These are phyloP conservation scores for Chironomus tentans DNA, from an alignment of 2,888 invertebrate species.

Conservation along the genomic window DNA sequence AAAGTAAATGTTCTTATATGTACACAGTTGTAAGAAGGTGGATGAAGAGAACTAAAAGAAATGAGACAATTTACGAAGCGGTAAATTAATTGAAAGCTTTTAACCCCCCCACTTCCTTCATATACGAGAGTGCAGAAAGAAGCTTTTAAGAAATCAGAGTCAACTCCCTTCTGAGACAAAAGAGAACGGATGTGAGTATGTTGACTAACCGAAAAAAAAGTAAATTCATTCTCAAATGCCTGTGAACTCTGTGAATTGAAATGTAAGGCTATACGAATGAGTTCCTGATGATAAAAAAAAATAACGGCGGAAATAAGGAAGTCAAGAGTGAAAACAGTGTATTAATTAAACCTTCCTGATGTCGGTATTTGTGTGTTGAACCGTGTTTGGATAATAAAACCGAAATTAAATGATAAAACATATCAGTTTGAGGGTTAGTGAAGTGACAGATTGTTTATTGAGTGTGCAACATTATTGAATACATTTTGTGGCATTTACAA, in stretches of 20 bases:
- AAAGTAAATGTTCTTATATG: not conserved
- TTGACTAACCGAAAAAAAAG: no score
- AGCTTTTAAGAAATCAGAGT: not conserved
- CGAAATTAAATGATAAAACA: slow-evolving; percentile 11
- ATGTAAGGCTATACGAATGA: not conserved
- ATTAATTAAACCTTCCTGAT: no score
- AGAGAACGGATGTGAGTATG: not conserved
- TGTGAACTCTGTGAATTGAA: not conserved
- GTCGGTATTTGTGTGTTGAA: not conserved
- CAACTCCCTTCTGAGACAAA: not conserved
- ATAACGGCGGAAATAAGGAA: not conserved
- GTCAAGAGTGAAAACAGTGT: no score
- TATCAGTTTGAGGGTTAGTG: not conserved
- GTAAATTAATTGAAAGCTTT: slow-evolving; percentile 13
- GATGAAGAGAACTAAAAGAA: not conserved
- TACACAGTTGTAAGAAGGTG: not conserved
- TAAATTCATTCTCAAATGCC: no score
- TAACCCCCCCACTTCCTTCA: not conserved
- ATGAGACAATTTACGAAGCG: not conserved
- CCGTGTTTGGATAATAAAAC: not conserved
- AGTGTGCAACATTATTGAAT: not conserved
- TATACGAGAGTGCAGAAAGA: no score
- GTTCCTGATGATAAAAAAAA: not conserved
- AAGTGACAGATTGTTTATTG: not conserved
- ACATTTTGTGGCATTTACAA: no score